Evolutionary conservation across 2,797 vertebrate genomes (phyloP).

Genomic region (Phalanger gymnotis): DNA sequence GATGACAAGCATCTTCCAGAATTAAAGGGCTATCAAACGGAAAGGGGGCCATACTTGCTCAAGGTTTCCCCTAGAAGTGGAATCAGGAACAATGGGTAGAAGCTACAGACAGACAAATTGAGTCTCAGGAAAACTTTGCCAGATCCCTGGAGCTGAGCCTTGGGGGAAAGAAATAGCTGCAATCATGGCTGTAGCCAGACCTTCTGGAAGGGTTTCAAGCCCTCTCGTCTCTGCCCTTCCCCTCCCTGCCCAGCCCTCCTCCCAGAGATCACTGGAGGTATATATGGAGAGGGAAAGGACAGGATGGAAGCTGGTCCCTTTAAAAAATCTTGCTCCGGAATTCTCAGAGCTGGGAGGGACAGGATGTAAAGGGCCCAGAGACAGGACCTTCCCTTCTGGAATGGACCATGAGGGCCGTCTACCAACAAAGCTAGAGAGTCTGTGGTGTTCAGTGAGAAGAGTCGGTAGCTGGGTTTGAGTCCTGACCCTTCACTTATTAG

Average conservation of each 20-base stretch:
- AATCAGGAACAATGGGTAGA: neutral
- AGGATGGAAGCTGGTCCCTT: neutral
- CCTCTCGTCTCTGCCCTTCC: neutral
- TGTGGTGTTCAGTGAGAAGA: neutral
- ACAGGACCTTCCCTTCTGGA: neutral
- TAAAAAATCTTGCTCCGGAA: neutral
- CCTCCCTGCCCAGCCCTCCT: neutral
- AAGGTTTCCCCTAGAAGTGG: neutral
- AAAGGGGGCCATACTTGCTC: neutral
- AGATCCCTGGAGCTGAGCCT: neutral
- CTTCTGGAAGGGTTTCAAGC: neutral
- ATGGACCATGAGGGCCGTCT: neutral
- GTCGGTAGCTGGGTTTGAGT: neutral
- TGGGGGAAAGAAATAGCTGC: neutral
- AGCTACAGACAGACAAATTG: neutral
- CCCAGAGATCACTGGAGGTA: neutral
- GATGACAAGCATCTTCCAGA: neutral
- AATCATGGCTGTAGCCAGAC: neutral
- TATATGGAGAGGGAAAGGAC: neutral
- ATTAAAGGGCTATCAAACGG: neutral
- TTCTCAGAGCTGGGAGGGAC: neutral
- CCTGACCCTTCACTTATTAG: neutral
- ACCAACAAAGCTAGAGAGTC: neutral
- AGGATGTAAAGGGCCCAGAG: neutral
- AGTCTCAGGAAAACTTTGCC: neutral